Base-by-base conservation (phyloP, 1,140 invertebrate species). In the Drosophila ambigua region DNA sequence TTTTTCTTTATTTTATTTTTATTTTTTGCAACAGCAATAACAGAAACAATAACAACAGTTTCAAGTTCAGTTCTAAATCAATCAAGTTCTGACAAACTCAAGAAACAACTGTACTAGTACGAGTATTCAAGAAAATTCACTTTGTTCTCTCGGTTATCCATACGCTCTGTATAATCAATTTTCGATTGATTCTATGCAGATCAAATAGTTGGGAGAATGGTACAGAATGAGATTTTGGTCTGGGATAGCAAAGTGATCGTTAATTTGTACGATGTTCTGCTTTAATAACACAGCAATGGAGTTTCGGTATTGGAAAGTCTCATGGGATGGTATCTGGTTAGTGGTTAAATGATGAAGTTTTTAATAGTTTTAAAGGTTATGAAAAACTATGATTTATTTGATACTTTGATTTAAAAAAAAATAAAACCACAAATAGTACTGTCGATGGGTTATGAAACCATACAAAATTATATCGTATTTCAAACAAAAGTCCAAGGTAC, bases 61-160 rank as follows among this genome's bases (percentile, higher is more conserved):
- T 88, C 83, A 87, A 88, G 83, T 87, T 88, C 83, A 87, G 79
- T 87, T 83, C 64, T 79, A 83, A 79, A 87, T 87, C 79, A 87
- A 87, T 87, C 82, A 87, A 71, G 52, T 64, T 52, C 52, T 78
- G 82, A 88, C 82, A 85, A 75, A 74, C 31, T 35, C 31, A 35
- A 35, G 31, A 9, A 11, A 39, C 35, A 39, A 39, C 11, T 39
- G 35, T 13, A 39, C 35, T 9, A 35, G 4, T 35, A 11, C 80
- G 66, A 64, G 43, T 57, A 60, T 53, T 44, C 54, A 69, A 48
- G 28, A 46, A 76, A 62, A 65, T 41, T 62, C 64, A 63, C 49
- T 63, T n/a, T 26, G 31, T n/a, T 6, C 20, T 20, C 41, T 39
- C 35, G 57, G 26, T 3, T 9, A 9, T 74, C 59, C 63, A 24